Conservation (phyloP, 2,113 vertebrate genomes). For the Puffinus mauretanicus region DNA sequence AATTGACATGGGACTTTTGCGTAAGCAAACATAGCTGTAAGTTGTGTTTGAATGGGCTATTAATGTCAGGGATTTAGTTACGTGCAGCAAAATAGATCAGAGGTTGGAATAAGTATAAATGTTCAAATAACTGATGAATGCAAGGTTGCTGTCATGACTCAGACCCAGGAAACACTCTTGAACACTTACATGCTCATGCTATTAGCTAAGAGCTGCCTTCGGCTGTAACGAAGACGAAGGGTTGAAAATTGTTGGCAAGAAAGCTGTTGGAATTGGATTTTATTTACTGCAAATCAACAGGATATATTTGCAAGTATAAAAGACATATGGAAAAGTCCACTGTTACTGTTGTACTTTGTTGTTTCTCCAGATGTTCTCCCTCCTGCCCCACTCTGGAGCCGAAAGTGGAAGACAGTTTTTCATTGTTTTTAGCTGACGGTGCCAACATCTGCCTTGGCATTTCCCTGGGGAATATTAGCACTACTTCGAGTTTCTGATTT, state of each 20-base stretch:
- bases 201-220: background rate
- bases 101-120: background rate
- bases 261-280: slow-evolving; percentile 21
- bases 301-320: background rate
- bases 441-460: slow-evolving; percentile 32
- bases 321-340: slow-evolving; percentile 24
- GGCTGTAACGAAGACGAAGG: background rate
- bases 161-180: background rate
- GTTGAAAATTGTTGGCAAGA: background rate
- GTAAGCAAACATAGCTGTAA: background rate
- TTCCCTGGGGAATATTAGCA: slow-evolving; percentile 4
- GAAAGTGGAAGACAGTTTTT: background rate
- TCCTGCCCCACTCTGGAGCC: background rate
- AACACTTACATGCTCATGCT: background rate
- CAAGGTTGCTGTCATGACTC: background rate
- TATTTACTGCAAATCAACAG: slow-evolving; percentile 53
- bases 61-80: background rate
- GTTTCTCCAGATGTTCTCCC: slow-evolving; percentile 35
- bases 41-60: background rate
- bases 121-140: background rate
- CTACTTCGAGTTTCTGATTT: slow-evolving; percentile 5
- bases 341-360: background rate
- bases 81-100: background rate
- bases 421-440: background rate
- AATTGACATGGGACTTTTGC: background rate